These are phyloP conservation scores for Periophthalmus magnuspinnatus DNA, from an alignment of 2,797 vertebrate species.

Conservation along the genomic window DNA sequence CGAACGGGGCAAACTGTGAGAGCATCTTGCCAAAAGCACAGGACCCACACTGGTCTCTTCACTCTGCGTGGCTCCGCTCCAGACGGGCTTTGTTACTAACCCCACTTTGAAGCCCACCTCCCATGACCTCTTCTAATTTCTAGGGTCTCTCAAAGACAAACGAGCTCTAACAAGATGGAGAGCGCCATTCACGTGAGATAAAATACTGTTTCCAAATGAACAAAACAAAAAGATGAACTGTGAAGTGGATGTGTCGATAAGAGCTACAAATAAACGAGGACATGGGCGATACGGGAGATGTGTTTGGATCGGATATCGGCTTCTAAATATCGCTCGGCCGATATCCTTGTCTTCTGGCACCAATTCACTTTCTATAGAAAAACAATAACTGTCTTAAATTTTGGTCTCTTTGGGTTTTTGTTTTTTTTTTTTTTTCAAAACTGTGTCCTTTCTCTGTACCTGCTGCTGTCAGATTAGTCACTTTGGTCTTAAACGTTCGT, in stretches of 20 bases:
- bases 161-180: conserved; percentile 4
- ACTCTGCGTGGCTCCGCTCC: conserved; percentile 9
- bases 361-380: too few relatives aligned
- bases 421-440: too few relatives aligned
- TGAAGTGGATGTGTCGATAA: background rate
- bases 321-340: too few relatives aligned
- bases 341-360: too few relatives aligned
- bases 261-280: background rate
- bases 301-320: background rate
- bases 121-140: conserved; percentile 25
- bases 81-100: conserved; percentile 14
- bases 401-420: too few relatives aligned
- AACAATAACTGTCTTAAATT: too few relatives aligned
- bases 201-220: background rate
- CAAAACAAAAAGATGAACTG: background rate
- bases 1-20: conserved; percentile 5
- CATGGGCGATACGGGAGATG: background rate
- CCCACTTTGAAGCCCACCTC: conserved; percentile 33
- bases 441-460: too few relatives aligned
- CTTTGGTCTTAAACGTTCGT: too few relatives aligned
- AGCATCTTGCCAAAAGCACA: conserved; percentile 14
- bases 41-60: conserved; percentile 12
- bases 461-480: too few relatives aligned
- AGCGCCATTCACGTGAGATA: background rate
- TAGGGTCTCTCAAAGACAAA: conserved; percentile 6